phyloP scores from a whole-genome alignment of 2,113 vertebrate species.

The Mastomys coucha region DNA sequence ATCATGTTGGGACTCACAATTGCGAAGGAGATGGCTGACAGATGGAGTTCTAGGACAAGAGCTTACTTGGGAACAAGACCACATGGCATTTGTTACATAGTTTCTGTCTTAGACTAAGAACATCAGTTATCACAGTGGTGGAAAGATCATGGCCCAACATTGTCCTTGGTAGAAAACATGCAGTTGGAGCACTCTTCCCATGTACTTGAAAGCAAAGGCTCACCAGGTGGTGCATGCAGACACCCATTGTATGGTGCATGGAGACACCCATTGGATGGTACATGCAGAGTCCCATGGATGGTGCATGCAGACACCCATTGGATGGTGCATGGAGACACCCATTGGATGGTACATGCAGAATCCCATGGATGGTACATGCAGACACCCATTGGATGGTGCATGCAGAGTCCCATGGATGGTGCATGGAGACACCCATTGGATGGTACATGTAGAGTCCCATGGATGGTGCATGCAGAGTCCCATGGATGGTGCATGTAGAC shows the following conservation, averaged over 20 bases:
- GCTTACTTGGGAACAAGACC: not conserved
- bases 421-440: not conserved
- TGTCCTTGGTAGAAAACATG: not conserved
- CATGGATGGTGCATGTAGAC: too few relatives aligned
- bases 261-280: not conserved
- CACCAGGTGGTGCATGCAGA: not conserved
- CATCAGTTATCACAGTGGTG: accelerated
- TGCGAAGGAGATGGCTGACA: not conserved
- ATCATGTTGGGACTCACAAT: too few relatives aligned
- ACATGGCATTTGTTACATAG: not conserved
- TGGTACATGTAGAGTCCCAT: not conserved
- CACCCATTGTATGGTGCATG: not conserved
- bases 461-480: too few relatives aligned
- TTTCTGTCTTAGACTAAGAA: not conserved
- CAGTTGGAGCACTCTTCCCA: not conserved
- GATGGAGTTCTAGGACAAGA: too few relatives aligned
- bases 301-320: not conserved
- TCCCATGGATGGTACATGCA: not conserved
- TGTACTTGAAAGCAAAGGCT: not conserved
- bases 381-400: not conserved
- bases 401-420: not conserved
- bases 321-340: not conserved
- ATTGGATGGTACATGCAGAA: not conserved
- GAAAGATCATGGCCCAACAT: accelerated
- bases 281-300: not conserved